A percentile compares a stretch with the other conserved stretches of the same genome.
Conservation (phyloP, 2,113 vertebrate species). For the Prolemur simus region DNA sequence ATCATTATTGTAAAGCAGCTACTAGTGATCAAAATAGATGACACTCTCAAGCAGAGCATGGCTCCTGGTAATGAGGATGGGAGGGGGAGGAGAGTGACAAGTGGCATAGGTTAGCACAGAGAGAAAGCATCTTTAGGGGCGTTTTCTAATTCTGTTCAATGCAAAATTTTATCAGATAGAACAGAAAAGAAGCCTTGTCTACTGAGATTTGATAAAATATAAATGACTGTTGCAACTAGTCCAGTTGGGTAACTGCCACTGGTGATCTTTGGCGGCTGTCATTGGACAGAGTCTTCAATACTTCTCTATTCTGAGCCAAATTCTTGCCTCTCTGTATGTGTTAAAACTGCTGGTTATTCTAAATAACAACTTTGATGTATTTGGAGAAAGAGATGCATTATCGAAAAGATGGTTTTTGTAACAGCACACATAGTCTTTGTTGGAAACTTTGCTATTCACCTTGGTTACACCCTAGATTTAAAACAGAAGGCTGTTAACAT, state of each 20-base stretch:
- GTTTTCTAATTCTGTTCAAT: constrained; percentile 26
- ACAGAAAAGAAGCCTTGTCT: background rate
- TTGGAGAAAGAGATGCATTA: background rate
- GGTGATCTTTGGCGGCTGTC: background rate
- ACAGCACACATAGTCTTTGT: background rate
- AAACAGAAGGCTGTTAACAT: background rate
- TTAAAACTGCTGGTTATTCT: background rate
- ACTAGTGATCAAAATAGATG: background rate
- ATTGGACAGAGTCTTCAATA: background rate
- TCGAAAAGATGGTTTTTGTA: background rate
- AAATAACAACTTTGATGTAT: background rate
- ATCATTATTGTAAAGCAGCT: background rate
- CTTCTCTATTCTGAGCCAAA: background rate
- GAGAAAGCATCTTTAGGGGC: background rate
- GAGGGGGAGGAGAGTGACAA: background rate
- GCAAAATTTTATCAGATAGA: background rate
- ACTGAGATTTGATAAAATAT: background rate
- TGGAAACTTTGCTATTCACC: background rate
- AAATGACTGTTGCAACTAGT: background rate
- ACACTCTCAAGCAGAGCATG: background rate
- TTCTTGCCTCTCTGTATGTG: background rate
- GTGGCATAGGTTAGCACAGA: background rate
- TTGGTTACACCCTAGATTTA: background rate
- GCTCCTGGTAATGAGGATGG: background rate
- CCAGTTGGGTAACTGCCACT: background rate